Evolutionary conservation across 2,113 vertebrate genomes (phyloP).

Genomic region (Malurus cyaneus): DNA sequence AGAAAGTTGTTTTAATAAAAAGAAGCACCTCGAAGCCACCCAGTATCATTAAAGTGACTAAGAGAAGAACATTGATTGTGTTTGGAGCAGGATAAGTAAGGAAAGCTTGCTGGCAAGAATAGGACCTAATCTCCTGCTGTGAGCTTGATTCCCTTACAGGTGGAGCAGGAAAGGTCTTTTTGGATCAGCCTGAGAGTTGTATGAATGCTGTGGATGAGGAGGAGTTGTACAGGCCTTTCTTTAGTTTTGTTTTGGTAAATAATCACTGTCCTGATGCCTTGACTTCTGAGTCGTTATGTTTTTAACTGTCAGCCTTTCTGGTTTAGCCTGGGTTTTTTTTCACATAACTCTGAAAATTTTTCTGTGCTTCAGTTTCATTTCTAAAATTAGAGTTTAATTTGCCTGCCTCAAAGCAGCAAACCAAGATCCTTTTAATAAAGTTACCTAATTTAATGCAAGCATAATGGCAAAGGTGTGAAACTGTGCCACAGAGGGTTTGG

Average conservation of each 20-base stretch:
- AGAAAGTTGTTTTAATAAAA: not conserved
- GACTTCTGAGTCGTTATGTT: not conserved
- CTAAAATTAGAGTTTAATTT: not conserved
- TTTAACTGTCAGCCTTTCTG: not conserved
- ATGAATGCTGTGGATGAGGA: not conserved
- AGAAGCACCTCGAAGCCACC: not conserved
- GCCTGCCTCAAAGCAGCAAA: not conserved
- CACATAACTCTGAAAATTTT: not conserved
- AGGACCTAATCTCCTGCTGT: not conserved
- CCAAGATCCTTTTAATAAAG: not conserved
- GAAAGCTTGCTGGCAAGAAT: not conserved
- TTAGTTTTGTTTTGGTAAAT: not conserved
- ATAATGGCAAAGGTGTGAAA: constrained; percentile 27
- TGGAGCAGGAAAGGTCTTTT: not conserved
- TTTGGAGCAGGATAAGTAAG: not conserved
- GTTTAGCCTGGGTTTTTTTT: not conserved
- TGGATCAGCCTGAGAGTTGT: not conserved
- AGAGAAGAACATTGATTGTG: not conserved
- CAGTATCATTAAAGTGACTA: not conserved
- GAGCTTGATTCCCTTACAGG: not conserved
- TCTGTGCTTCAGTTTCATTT: not conserved
- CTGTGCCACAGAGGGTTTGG: constrained; percentile 1
- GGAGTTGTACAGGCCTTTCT: not conserved
- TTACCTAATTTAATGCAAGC: not conserved
- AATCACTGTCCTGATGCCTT: rapidly evolving